Evolutionary conservation across 2,888 invertebrate species (phyloP), one percentile per base, ranked within the genome.

Genomic region (Caenorhabditis zanzibari): DNA sequence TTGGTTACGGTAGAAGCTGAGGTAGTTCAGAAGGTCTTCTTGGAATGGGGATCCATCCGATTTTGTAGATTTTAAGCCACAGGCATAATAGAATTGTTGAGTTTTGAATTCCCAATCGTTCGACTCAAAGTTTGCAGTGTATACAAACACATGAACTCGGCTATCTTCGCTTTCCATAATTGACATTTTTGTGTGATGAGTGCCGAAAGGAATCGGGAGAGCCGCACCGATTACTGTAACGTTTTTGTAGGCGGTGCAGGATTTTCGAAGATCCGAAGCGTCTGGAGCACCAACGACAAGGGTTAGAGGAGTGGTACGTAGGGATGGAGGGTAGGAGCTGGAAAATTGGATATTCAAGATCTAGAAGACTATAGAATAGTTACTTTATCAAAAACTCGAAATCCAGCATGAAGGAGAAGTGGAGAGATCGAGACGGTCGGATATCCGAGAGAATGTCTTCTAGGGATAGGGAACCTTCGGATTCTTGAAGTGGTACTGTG

Each of bases 111-210:
- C 81, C 90, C 90, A 91, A 64, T 91, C 91, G 22, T 84, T 85
- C 5, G 54, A 16, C 12, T 86, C 49, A 28, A 91, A 61, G 76
- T 91, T 91, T 3, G 90, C 90, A 5, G 90, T 90, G 7, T 86
- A 86, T 22, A 91, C 73, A 28, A 91, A 71, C 1, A 90, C 86
- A 72, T 91, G 91, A n/a, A 90, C 54, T 3, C 69, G 49, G 7
- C 59, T 52, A 49, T 80, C 54, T 3, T 83, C 86, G 56, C 81
- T 79, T 35, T 89, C 88, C 47, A 89, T 84, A 19, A 91, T 68
- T 4, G 88, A 88, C 72, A 91, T 72, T 73, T 91, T 91, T 16
- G 90, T 83, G 69, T 91, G 91, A 85, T 91, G 91, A 1, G 87
- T 87, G 2, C 91, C 90, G 72, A 73, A 91, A 1, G 85, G 85